phyloP scores from a whole-genome alignment of 2,888 invertebrate species.

The Biston stratarius region DNA sequence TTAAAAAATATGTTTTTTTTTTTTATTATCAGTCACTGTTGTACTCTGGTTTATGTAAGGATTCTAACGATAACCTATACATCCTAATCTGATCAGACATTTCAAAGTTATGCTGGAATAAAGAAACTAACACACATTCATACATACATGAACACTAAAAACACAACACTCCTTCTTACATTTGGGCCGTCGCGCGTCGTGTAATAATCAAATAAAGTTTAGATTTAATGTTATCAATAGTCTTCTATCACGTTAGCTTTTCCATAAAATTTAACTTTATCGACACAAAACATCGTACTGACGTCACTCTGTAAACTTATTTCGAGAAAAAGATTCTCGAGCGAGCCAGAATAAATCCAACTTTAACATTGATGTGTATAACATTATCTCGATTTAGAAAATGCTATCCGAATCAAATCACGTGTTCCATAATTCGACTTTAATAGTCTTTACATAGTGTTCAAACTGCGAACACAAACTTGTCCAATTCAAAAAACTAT shows the following conservation, averaged over 20 bases:
- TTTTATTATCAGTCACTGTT: too few species aligned
- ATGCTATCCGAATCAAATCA: conserved; percentile 34
- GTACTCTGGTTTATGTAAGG: too few species aligned
- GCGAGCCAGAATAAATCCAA: conserved; percentile 21
- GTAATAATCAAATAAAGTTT: too few species aligned
- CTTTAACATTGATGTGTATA: conserved; percentile 28
- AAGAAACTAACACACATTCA: too few species aligned
- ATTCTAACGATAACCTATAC: too few species aligned
- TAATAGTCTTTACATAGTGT: conserved; percentile 33
- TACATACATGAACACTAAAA: too few species aligned
- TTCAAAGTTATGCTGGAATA: too few species aligned
- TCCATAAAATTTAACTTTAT: not conserved
- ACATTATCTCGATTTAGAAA: conserved; percentile 32
- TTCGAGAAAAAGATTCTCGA: conserved; percentile 7
- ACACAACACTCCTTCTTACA: too few species aligned
- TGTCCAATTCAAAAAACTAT: conserved; percentile 39
- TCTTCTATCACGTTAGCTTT: not conserved
- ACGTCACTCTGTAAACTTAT: not conserved
- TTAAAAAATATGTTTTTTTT: too few species aligned
- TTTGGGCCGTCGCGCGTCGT: too few species aligned
- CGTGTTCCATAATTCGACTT: conserved; percentile 33
- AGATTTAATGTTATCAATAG: too few species aligned
- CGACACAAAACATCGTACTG: not conserved
- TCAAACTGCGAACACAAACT: conserved; percentile 32
- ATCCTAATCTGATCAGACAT: too few species aligned